Conservation (phyloP, 2,888 invertebrate species). For the Ryuthela nishihirai region DNA sequence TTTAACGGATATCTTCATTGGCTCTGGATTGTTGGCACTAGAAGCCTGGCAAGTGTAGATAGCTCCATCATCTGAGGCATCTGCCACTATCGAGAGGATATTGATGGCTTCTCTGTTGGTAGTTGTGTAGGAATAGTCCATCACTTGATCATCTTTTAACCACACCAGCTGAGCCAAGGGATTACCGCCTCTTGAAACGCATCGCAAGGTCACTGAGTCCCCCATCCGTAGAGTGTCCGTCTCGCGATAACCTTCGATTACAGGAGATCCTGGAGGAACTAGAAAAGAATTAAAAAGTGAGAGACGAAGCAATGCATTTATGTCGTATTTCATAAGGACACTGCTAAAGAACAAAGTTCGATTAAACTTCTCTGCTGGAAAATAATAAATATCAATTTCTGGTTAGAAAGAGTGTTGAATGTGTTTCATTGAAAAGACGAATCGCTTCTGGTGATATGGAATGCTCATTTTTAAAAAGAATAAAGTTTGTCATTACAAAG, state of each 20-base stretch:
- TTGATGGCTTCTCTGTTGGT: slow-evolving; percentile 80
- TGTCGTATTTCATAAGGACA: too few relatives aligned
- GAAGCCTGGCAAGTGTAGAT: slow-evolving; percentile 84
- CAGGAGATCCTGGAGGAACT: slow-evolving; percentile 91
- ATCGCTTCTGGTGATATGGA: too few relatives aligned
- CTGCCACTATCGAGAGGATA: slow-evolving; percentile 81
- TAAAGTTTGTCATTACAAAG: too few relatives aligned
- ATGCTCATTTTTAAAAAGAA: too few relatives aligned
- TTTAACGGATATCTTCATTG: slow-evolving; percentile 42
- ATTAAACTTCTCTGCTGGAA: too few relatives aligned
- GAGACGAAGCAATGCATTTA: too few relatives aligned
- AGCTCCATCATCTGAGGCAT: slow-evolving; percentile 88
- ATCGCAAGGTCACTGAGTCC: slow-evolving; percentile 80
- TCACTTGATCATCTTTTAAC: slow-evolving; percentile 88
- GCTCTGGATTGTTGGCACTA: slow-evolving; percentile 48
- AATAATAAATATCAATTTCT: too few relatives aligned
- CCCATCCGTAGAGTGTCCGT: slow-evolving; percentile 82
- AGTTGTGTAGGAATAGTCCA: slow-evolving; percentile 78
- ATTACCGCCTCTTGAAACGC: slow-evolving; percentile 91
- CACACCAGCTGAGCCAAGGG: slow-evolving; percentile 92
- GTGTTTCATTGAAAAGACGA: too few relatives aligned
- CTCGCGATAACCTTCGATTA: slow-evolving; percentile 86
- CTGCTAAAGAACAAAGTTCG: too few relatives aligned
- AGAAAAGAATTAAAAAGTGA: not conserved
- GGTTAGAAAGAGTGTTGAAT: too few relatives aligned